Percentiles rank a stretch among this genome's conserved stretches.
phyloP scores from a whole-genome alignment of 2,888 invertebrate species.

The Podotricha telesiphe region DNA sequence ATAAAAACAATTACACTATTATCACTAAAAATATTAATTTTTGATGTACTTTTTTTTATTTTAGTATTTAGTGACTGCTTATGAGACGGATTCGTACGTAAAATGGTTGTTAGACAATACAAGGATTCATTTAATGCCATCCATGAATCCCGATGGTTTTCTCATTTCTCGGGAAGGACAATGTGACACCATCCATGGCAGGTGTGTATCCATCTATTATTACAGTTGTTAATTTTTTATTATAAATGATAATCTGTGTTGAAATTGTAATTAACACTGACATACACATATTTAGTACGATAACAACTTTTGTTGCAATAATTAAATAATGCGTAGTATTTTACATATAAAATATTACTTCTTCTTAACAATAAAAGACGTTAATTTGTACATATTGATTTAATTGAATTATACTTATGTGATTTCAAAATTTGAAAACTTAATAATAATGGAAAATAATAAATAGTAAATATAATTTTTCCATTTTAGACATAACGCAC shows the following conservation, averaged over 20 bases:
- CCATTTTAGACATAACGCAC: slow-evolving; percentile 89
- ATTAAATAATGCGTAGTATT: not conserved
- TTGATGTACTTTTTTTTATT: slow-evolving; percentile 65
- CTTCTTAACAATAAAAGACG: no score
- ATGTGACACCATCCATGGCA: slow-evolving; percentile 94
- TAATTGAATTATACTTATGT: not conserved
- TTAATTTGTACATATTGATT: no score
- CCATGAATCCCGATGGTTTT: slow-evolving; percentile 99
- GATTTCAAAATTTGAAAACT: not conserved
- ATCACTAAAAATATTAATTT: no score
- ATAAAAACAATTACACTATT: no score
- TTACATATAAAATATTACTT: not conserved
- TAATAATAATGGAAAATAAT: not conserved
- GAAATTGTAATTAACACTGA: slow-evolving; percentile 7
- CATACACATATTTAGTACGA: not conserved
- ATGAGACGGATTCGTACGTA: slow-evolving; percentile 92
- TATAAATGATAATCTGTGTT: not conserved
- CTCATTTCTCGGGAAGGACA: slow-evolving; percentile 95
- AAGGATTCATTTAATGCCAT: slow-evolving; percentile 97
- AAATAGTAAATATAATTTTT: slow-evolving; percentile 32
- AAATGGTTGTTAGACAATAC: slow-evolving; percentile 97
- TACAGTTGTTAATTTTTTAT: not conserved
- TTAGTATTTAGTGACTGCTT: slow-evolving; percentile 92
- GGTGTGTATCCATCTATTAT: slow-evolving; percentile 73
- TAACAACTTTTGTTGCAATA: not conserved